Evolutionary conservation across 2,797 vertebrate genomes (phyloP).

Genomic region (Schizopygopsis pylzovi): DNA sequence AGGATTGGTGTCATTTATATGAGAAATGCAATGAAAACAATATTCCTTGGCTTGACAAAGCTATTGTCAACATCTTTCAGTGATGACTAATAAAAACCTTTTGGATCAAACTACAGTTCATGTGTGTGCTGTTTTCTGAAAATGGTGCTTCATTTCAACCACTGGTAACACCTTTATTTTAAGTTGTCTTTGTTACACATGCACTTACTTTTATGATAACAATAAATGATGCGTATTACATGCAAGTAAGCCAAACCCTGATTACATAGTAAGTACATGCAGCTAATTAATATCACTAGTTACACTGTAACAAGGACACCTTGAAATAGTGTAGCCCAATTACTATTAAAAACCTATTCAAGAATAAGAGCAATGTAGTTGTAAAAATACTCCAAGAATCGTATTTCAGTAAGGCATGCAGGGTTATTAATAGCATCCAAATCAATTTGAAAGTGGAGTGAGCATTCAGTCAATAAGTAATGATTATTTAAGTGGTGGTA

Average conservation of each 20-base stretch:
- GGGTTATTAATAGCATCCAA: background rate
- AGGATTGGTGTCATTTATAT: constrained; percentile 63
- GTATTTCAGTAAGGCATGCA: background rate
- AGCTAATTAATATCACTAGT: too few species aligned
- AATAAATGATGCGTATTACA: too few species aligned
- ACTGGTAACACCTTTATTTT: background rate
- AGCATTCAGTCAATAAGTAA: background rate
- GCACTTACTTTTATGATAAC: too few species aligned
- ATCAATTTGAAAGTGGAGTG: background rate
- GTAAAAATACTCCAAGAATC: too few species aligned
- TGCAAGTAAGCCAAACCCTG: too few species aligned
- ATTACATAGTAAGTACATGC: too few species aligned
- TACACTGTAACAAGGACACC: too few species aligned
- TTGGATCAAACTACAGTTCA: constrained; percentile 65
- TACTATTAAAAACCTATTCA: background rate
- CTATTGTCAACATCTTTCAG: constrained; percentile 64
- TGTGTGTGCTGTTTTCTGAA: background rate
- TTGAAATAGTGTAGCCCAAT: too few species aligned
- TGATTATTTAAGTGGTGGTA: background rate
- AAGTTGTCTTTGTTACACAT: too few species aligned
- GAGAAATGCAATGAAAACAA: constrained; percentile 50
- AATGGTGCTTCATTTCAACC: background rate
- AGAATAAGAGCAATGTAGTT: background rate
- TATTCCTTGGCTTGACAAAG: constrained; percentile 53
- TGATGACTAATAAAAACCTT: constrained; percentile 72